Percentiles rank a stretch among this genome's conserved stretches.
These are phyloP conservation scores for Apogon talboti DNA, from an alignment of 2,797 vertebrate genomes.

Conservation along the genomic window DNA sequence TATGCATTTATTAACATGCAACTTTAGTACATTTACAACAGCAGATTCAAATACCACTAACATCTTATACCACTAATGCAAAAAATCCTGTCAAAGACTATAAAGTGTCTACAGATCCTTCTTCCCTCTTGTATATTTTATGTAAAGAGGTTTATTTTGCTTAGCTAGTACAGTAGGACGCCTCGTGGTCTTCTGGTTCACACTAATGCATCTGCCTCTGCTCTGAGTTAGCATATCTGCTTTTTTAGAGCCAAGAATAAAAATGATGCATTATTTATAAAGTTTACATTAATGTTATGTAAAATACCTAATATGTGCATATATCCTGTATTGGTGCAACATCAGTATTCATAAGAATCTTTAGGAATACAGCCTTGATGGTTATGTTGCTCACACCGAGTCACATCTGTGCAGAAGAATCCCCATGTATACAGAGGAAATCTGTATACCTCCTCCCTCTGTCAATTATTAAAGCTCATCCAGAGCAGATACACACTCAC, in stretches of 20 bases:
- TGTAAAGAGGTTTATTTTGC: too few species aligned
- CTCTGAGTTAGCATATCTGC: not conserved
- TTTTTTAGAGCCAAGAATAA: not conserved
- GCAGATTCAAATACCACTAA: too few species aligned
- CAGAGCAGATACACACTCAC: slow-evolving; percentile 37
- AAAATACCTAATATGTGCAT: slow-evolving; percentile 10
- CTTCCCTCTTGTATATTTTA: too few species aligned
- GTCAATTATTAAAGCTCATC: slow-evolving; percentile 75
- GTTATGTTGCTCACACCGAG: slow-evolving; percentile 10
- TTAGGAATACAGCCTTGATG: not conserved
- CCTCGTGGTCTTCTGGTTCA: too few species aligned
- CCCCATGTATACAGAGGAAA: slow-evolving; percentile 25
- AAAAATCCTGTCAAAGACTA: too few species aligned
- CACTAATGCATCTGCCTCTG: too few species aligned
- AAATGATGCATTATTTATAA: slow-evolving; percentile 5
- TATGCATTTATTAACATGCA: too few species aligned
- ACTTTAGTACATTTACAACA: too few species aligned
- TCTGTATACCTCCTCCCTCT: slow-evolving; percentile 43
- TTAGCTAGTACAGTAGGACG: too few species aligned
- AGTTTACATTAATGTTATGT: not conserved
- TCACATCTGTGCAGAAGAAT: slow-evolving; percentile 46
- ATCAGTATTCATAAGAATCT: not conserved
- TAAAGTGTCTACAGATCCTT: too few species aligned
- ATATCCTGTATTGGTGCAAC: not conserved
- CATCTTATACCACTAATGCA: too few species aligned